Base-by-base conservation (phyloP, 30 jellyfish, hydroid and myxozoan species). In the Morbakka virulenta region DNA sequence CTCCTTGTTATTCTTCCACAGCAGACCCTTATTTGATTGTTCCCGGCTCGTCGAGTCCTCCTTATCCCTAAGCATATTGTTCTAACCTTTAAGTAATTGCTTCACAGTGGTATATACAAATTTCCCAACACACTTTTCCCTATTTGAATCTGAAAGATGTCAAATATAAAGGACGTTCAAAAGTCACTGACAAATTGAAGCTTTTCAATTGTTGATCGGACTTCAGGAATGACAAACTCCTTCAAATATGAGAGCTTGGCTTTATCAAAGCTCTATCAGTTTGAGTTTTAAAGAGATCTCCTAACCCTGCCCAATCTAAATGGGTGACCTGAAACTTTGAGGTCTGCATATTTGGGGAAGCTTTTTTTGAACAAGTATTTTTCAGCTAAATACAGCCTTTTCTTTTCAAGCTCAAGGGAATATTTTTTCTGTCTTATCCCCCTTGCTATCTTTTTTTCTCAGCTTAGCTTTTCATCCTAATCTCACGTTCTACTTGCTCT, bases 291-390 rank as follows among this genome's bases (percentile, higher is more conserved):
- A 80, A 67, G 3, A 67, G 85, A 36, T 77, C 52, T 78, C 93
- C 69, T 47, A 81, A 70, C 25, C 93, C 70, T 30, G 57, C 79
- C 93, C 87, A 81, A 62, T 81, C 93, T n/a, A 81, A 35, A 33
- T 81, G 85, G 32, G 70, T 81, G 6, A 79, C 93, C 48, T 81
- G 86, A 61, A 69, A 81, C 87, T 52, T 53, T n/a, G n/a, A 21
- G 81, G 47, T 31, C 64, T 62, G 29, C 65, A 72, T 2, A 63
- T 50, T 17, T 77, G 73, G 35, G 89, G 83, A 1, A 64, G 50
- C 50, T 79, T 79, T 48, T 74, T 47, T 47, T 79, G 74, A 13
- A 64, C 64, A 12, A 67, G 62, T 50, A 51, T 68, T 30, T 80
- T 50, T 80, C 85, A 0, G 86, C 92, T 28, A 67, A 23, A 32